Evolutionary conservation across 2,888 invertebrate genomes (phyloP).

Genomic region (Caenorhabditis wallacei): DNA sequence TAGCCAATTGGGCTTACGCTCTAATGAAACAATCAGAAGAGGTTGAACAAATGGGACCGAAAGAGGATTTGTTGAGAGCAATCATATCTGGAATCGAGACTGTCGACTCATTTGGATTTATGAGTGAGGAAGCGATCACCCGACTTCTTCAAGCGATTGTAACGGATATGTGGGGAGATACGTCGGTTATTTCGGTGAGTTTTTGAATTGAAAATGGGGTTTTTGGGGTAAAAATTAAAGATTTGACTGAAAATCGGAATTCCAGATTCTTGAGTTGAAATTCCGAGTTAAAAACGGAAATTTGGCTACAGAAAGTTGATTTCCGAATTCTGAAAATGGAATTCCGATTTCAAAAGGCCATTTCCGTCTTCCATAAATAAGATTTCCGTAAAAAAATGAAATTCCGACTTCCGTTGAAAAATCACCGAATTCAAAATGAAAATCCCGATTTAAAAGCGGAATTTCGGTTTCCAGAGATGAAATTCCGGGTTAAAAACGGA

Average conservation of each 20-base stretch:
- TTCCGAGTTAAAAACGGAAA: background rate
- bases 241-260: too few relatives aligned
- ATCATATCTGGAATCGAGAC: constrained; percentile 71
- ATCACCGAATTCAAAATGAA: too few relatives aligned
- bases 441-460: too few relatives aligned
- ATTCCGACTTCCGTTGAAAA: too few relatives aligned
- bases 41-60: constrained; percentile 78
- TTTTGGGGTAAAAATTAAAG: too few relatives aligned
- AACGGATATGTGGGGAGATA: constrained; percentile 86
- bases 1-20: constrained; percentile 77
- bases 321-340: too few relatives aligned
- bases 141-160: constrained; percentile 90
- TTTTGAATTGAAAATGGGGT: background rate
- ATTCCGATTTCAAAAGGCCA: too few relatives aligned
- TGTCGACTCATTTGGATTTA: constrained; percentile 63
- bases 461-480: too few relatives aligned
- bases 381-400: too few relatives aligned
- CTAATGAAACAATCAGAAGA: constrained; percentile 73
- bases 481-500: background rate
- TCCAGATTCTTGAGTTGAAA: too few relatives aligned
- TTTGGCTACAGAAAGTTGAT: too few relatives aligned
- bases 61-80: constrained; percentile 78
- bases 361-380: too few relatives aligned
- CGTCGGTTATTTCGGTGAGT: constrained; percentile 80
- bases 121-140: constrained; percentile 86